These are phyloP conservation scores for Indri indri DNA, from an alignment of 2,113 vertebrate species.

Conservation along the genomic window DNA sequence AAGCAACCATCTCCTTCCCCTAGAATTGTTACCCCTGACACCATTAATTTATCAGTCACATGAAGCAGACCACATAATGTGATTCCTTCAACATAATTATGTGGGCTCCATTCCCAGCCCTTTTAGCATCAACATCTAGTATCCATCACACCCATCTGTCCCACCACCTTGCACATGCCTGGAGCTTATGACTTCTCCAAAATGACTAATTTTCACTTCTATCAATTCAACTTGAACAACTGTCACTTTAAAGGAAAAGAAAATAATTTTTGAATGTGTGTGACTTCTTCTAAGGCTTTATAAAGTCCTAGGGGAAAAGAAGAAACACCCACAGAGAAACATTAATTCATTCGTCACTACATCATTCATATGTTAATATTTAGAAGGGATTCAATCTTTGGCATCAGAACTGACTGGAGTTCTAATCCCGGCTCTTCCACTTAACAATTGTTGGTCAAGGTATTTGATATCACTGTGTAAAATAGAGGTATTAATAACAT, in stretches of 20 bases:
- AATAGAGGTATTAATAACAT: not conserved
- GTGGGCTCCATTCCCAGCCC: not conserved
- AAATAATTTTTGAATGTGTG: not conserved
- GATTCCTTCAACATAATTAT: not conserved
- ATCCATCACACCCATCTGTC: not conserved
- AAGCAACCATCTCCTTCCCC: not conserved
- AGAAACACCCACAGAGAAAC: not conserved
- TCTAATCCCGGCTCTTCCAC: not conserved
- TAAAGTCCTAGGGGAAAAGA: not conserved
- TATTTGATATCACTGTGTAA: not conserved
- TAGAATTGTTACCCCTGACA: not conserved
- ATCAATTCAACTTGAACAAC: not conserved
- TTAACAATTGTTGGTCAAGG: not conserved
- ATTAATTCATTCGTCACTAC: not conserved
- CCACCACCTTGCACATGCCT: not conserved
- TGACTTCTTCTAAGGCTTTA: not conserved
- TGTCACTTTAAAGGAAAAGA: conserved; percentile 25
- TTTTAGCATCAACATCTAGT: not conserved
- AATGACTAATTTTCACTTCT: conserved; percentile 24
- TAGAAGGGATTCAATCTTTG: conserved; percentile 1
- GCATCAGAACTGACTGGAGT: not conserved
- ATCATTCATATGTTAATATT: not conserved
- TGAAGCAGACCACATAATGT: not conserved
- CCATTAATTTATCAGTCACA: not conserved
- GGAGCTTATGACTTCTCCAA: not conserved